phyloP scores from a whole-genome alignment of 2,888 invertebrate species.

The Teinopalpus imperialis region DNA sequence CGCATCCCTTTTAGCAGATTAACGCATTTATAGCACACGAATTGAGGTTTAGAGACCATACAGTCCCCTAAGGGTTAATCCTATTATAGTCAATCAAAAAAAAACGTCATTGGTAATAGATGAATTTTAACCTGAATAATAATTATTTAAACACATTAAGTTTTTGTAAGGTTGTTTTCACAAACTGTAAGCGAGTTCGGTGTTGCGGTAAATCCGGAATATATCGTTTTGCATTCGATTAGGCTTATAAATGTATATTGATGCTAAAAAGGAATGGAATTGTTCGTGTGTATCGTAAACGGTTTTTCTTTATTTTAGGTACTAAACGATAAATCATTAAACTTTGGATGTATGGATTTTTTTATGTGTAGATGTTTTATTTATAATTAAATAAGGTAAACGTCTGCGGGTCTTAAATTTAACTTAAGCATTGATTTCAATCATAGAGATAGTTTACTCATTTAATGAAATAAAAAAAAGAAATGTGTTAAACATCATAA shows the following conservation, averaged over 20 bases:
- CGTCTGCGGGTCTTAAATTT: too few relatives aligned
- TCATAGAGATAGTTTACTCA: too few relatives aligned
- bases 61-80: constrained; percentile 70
- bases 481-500: too few relatives aligned
- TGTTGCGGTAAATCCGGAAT: constrained; percentile 46
- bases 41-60: constrained; percentile 24
- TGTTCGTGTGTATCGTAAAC: constrained; percentile 16
- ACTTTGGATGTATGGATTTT: too few relatives aligned
- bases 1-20: constrained; percentile 36
- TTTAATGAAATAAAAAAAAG: too few relatives aligned
- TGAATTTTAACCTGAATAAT: constrained; percentile 65
- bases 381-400: too few relatives aligned
- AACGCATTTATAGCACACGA: constrained; percentile 35
- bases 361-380: too few relatives aligned
- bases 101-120: constrained; percentile 50
- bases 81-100: constrained; percentile 57
- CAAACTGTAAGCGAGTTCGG: constrained; percentile 42
- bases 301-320: constrained; percentile 15
- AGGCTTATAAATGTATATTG: constrained; percentile 39
- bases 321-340: constrained; percentile 7
- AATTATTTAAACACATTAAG: constrained; percentile 59
- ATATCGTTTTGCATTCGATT: constrained; percentile 37
- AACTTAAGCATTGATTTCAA: too few relatives aligned
- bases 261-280: constrained; percentile 36
- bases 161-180: constrained; percentile 53